Evolutionary conservation across 2,888 invertebrate species (phyloP).

Genomic region (Craniophora ligustri): DNA sequence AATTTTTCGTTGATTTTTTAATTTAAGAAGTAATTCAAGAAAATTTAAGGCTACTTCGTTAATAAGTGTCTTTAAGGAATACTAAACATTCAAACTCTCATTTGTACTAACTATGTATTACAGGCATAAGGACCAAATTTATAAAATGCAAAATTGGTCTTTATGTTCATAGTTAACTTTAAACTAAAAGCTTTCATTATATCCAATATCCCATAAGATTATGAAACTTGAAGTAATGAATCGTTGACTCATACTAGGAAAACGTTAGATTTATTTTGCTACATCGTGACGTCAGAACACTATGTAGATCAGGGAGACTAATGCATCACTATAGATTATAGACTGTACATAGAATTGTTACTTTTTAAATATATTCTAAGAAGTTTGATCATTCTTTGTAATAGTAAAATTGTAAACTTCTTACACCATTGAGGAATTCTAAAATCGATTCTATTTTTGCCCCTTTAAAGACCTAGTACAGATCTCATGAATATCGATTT

Average conservation of each 20-base stretch:
- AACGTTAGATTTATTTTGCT: slow-evolving; percentile 45
- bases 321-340: slow-evolving; percentile 14
- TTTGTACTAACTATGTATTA: not conserved
- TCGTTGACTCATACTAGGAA: slow-evolving; percentile 44
- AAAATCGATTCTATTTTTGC: slow-evolving; percentile 47
- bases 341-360: slow-evolving; percentile 9
- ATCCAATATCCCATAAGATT: slow-evolving; percentile 13
- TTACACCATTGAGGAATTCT: not conserved
- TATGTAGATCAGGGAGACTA: slow-evolving; percentile 38
- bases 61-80: not conserved
- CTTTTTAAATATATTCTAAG: slow-evolving; percentile 5
- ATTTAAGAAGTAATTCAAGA: not conserved
- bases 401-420: not conserved
- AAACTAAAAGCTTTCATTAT: not conserved
- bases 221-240: slow-evolving; percentile 30
- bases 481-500: slow-evolving; percentile 8
- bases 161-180: not conserved
- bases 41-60: not conserved
- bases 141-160: slow-evolving; percentile 1
- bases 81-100: not conserved
- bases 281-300: slow-evolving; percentile 45
- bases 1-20: not conserved
- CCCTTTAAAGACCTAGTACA: no score
- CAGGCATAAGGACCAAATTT: slow-evolving; percentile 8
- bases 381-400: not conserved